Base-by-base conservation (phyloP, 1,140 invertebrate genomes). In the Trichonephila inaurata region DNA sequence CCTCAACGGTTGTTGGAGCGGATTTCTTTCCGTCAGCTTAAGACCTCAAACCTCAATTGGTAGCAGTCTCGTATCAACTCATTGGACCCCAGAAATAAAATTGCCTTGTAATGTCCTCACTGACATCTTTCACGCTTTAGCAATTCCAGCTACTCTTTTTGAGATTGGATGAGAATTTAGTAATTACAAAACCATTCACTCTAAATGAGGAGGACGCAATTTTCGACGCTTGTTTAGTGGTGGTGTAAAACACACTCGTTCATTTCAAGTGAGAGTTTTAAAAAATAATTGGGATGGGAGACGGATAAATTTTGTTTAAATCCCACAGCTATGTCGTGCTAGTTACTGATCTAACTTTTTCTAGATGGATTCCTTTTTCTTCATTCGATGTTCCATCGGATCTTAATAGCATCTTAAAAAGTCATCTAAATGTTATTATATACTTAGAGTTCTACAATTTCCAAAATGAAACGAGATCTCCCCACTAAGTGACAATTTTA, bases 1-100 rank as follows among this genome's bases (percentile, higher is more conserved):
- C 64, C 58, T 69, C 61, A 24, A 28, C 81, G 24, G 82, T 21
- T 72, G 64, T 88, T 81, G 51, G 24, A 51, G 24, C 18, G 85
- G 92, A 93, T 93, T 93, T 93, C 92, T 93, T 93, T 93, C 60
- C 86, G n/a, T 44, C 62, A 87, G 82, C 61, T 92, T 92, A 64
- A 92, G 83, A 92, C 82, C 83, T 51, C 81, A 92, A 89, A 89
- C 89, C 72, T 91, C 89, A 91, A 91, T 91, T 81, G 89, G 89
- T 62, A 24, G 69, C 58, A 44, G 72, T 91, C 69, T 89, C 61
- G 64, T 64, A 72, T 40, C 61, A 89, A 72, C 60, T 77, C 72
- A 77, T 77, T 77, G 58, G 28, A 61, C 60, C 60, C 16, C 5
- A 7, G 28, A 87, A 87, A 87, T 87, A 87, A 64, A 87, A 87